Evolutionary conservation across 1,140 invertebrate species (phyloP), one percentile per base, ranked within the genome.

Genomic region (Caenorhabditis remanei): DNA sequence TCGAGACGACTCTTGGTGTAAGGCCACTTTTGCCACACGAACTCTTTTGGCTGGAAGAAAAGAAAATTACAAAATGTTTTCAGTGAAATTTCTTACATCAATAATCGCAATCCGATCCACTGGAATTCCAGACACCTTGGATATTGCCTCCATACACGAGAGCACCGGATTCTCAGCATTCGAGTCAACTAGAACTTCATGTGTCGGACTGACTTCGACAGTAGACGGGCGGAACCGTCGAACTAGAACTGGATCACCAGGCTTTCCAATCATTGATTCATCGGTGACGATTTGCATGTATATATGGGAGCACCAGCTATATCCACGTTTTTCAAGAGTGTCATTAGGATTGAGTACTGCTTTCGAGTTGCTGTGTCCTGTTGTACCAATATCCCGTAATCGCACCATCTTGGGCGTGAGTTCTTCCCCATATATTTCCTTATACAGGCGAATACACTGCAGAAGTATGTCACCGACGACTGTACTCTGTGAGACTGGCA

Each of bases 11-110:
- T 71, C 86, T 89, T 89, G n/a, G 41, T 4, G 48, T 67, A 89
- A n/a, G 88, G 88, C 88, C 88, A 89, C 94, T 48, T 92, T 94
- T 55, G 94, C 93, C 24, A 95, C 88, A 93, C 95, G 94, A 46
- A 84, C 13, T 53, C 55, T 43, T 61, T 24, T 19, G 43, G 58
- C 58, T 84, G 55, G 32, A 84, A 84, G 58, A 58, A 63, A 83
- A 6, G 21, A 32, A 19, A 58, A 19, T 16, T 58, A 11, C 55
- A 58, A 58, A n/a, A 19, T 19, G 50, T 40, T 48, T 13, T 24
- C 53, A 82, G 19, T 21, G 14, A 50, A 48, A 11, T 32, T 46
- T 19, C 63, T 8, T 82, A 89, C 87, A 21, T 86, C 88, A 19
- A 41, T 65, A 55, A 88, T 58, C 11, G 83, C 86, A 19, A 88